Percentiles rank a stretch among this genome's conserved stretches.
Conservation (phyloP, 2,888 invertebrate species). For the Strigamia crassipes region DNA sequence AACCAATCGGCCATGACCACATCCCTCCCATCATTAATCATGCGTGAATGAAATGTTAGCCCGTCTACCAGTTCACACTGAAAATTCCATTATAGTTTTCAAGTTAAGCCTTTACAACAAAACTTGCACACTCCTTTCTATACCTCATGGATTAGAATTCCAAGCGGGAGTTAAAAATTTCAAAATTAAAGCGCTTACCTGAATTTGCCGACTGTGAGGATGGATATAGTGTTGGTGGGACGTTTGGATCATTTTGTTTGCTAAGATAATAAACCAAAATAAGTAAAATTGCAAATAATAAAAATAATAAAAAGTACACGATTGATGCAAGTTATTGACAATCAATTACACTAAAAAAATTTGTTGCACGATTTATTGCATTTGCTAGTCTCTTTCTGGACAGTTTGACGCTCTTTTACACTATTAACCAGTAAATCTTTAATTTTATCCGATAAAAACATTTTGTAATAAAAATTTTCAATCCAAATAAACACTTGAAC, state of each 20-base stretch:
- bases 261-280: not conserved
- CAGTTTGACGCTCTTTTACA: no score
- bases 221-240: slow-evolving; percentile 64
- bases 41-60: slow-evolving; percentile 38
- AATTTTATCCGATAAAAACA: not conserved
- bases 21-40: slow-evolving; percentile 41
- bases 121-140: not conserved
- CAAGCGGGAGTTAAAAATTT: not conserved
- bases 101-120: slow-evolving; percentile 12
- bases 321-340: no score
- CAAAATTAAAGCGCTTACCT: not conserved
- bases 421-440: no score
- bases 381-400: no score
- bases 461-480: not conserved
- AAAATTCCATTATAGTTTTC: slow-evolving; percentile 25
- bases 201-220: slow-evolving; percentile 15
- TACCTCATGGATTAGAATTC: not conserved
- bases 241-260: slow-evolving; percentile 68
- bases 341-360: no score
- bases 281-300: not conserved
- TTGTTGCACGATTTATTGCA: no score
- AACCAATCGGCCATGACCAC: slow-evolving; percentile 32
- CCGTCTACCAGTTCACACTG: slow-evolving; percentile 21
- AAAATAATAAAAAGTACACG: not conserved
- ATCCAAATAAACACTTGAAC: not conserved